A percentile compares a stretch with the other conserved stretches of the same genome.
Evolutionary conservation across 1,140 invertebrate genomes (phyloP).

Genomic region (Capitella teleta): DNA sequence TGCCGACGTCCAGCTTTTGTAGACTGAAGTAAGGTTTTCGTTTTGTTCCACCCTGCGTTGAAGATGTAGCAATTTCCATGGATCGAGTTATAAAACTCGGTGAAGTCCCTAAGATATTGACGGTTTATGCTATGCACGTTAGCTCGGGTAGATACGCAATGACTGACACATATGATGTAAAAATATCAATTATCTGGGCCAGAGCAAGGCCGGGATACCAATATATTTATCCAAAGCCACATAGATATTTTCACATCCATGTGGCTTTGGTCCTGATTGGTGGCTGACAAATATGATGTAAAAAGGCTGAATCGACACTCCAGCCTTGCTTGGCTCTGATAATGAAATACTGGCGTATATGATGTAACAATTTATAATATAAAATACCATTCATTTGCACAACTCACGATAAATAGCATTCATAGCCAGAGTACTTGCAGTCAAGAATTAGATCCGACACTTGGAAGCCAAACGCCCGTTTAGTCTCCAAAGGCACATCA

Average conservation of each 20-base stretch:
- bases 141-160: too few relatives aligned
- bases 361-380: neutral
- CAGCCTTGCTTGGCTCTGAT: neutral
- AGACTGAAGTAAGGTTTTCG: neutral
- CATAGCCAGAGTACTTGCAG: constrained; percentile 6
- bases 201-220: neutral
- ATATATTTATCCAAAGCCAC: neutral
- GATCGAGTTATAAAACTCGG: constrained; percentile 6
- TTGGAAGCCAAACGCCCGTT: constrained; percentile 1
- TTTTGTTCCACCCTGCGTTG: constrained; percentile 13
- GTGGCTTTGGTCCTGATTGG: neutral
- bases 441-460: constrained; percentile 4
- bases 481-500: neutral
- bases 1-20: constrained; percentile 1
- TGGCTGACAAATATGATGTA: neutral
- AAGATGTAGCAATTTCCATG: constrained; percentile 14
- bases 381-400: neutral
- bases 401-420: neutral
- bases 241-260: neutral
- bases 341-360: neutral
- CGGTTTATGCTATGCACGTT: too few relatives aligned
- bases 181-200: too few relatives aligned
- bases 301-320: neutral
- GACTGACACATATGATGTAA: too few relatives aligned
- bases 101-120: constrained; percentile 11